Conservation (phyloP, 64 coral and sea anemone species). For the Dendronephthya gigantea region DNA sequence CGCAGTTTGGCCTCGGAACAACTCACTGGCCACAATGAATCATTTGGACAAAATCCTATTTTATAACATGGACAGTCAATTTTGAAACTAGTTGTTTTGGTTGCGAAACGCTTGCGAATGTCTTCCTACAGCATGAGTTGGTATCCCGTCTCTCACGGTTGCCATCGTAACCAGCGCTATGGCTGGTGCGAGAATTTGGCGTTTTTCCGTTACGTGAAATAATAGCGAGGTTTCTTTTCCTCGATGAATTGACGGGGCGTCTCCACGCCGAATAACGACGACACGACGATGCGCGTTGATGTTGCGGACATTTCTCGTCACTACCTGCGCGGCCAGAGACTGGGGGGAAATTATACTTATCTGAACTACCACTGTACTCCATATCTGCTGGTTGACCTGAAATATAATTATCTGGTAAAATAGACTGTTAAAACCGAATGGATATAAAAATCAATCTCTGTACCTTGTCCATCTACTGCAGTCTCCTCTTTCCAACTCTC, state of each 20-base stretch:
- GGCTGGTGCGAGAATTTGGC: background rate
- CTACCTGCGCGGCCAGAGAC: background rate
- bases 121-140: background rate
- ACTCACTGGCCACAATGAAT: background rate
- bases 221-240: background rate
- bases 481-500: background rate
- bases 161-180: background rate
- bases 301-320: background rate
- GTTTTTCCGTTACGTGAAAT: background rate
- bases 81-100: slow-evolving; percentile 5
- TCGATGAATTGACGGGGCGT: background rate
- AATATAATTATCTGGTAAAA: too few relatives aligned
- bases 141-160: background rate
- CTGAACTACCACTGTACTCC: background rate
- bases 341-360: background rate
- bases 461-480: background rate
- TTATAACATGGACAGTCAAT: background rate
- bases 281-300: background rate
- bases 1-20: background rate
- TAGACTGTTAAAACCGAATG: too few relatives aligned
- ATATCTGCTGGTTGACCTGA: background rate
- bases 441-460: too few relatives aligned
- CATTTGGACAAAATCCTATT: background rate
- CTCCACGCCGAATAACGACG: background rate
- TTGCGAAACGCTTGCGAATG: background rate